Evolutionary conservation across 2,888 invertebrate species (phyloP).

Genomic region (Tenthredo mesomela): DNA sequence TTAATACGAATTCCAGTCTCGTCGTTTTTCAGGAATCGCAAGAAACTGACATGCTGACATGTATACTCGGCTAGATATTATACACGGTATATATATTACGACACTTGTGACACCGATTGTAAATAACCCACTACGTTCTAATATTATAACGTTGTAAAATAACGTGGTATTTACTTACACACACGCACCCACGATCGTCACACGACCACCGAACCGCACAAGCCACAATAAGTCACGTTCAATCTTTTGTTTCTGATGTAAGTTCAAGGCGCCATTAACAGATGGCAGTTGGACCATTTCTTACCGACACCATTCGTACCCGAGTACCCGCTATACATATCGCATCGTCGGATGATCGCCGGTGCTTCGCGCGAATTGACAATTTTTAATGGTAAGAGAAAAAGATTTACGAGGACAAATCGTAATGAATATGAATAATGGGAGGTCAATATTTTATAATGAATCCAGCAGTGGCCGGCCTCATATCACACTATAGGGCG

Average conservation of each 20-base stretch:
- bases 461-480: not conserved
- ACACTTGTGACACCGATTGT: not conserved
- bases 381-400: not conserved
- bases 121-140: not conserved
- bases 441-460: not conserved
- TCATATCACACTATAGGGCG: not conserved
- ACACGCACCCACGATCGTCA: not conserved
- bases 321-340: not conserved
- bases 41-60: too few relatives aligned
- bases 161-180: not conserved
- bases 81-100: not conserved
- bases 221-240: slow-evolving; percentile 18
- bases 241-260: slow-evolving; percentile 28
- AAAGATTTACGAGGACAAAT: not conserved
- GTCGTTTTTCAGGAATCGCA: not conserved
- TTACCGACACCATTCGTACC: not conserved
- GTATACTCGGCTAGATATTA: not conserved
- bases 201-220: not conserved
- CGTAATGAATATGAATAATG: not conserved
- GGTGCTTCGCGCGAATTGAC: too few relatives aligned
- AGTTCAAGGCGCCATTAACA: slow-evolving; percentile 40
- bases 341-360: not conserved
- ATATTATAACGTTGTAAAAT: not conserved
- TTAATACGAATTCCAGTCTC: not conserved
- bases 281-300: slow-evolving; percentile 26